Conservation (phyloP, 2,888 invertebrate species). For the Drosophila histrio region DNA sequence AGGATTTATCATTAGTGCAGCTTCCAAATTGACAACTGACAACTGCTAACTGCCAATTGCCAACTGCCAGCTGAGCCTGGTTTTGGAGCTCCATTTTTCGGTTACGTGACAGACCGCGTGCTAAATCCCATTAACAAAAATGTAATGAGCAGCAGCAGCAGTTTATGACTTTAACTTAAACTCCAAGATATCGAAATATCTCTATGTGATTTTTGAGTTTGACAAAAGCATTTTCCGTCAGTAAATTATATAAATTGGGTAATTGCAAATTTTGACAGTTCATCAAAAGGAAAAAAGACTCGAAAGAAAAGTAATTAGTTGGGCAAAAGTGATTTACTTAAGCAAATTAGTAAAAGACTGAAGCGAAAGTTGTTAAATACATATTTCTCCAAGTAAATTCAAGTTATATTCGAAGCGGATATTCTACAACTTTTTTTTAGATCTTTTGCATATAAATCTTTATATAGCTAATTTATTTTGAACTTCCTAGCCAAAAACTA, state of each 20-base stretch:
- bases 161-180: constrained; percentile 47
- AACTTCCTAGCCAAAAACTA: constrained; percentile 31
- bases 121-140: constrained; percentile 51
- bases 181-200: constrained; percentile 42
- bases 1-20: constrained; percentile 45
- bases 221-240: constrained; percentile 9
- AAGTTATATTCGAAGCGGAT: neutral
- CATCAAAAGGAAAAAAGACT: constrained; percentile 21
- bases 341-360: neutral
- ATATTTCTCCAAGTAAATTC: neutral
- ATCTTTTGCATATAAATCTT: constrained; percentile 16
- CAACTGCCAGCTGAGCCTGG: neutral
- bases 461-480: constrained; percentile 27
- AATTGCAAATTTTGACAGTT: constrained; percentile 54
- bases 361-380: neutral
- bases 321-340: constrained; percentile 21
- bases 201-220: constrained; percentile 26
- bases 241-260: constrained; percentile 50
- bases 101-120: constrained; percentile 66
- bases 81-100: constrained; percentile 45
- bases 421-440: neutral
- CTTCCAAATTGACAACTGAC: constrained; percentile 32
- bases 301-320: constrained; percentile 10
- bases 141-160: constrained; percentile 55
- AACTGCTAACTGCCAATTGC: neutral